Percentiles rank a stretch among this genome's conserved stretches.
Evolutionary conservation across 2,888 invertebrate species (phyloP).

Genomic region (Drosophila paracracens): DNA sequence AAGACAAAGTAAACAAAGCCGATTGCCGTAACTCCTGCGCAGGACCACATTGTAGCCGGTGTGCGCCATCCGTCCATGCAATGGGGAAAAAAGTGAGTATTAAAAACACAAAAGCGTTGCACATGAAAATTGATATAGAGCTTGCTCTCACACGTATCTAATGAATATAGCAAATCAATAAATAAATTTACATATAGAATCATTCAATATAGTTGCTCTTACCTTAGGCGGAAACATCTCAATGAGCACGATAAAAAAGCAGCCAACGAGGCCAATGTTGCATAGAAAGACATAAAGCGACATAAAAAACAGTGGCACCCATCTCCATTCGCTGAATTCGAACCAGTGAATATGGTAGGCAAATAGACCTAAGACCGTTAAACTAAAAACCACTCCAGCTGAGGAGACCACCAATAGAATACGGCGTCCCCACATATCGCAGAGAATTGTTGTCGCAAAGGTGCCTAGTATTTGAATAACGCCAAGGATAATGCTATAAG

Average conservation of each 20-base stretch:
- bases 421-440: slow-evolving; percentile 81
- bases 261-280: slow-evolving; percentile 80
- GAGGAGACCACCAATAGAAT: slow-evolving; percentile 78
- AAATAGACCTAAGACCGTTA: slow-evolving; percentile 72
- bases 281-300: slow-evolving; percentile 79
- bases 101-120: slow-evolving; percentile 73
- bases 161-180: background rate
- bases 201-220: background rate
- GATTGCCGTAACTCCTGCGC: slow-evolving; percentile 52
- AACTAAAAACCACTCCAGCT: slow-evolving; percentile 71
- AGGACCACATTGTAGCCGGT: slow-evolving; percentile 74
- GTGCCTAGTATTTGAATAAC: slow-evolving; percentile 80
- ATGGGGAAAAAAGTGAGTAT: slow-evolving; percentile 79
- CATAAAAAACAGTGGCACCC: slow-evolving; percentile 81
- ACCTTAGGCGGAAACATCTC: slow-evolving; percentile 84
- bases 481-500: slow-evolving; percentile 81
- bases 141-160: slow-evolving; percentile 79
- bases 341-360: slow-evolving; percentile 57
- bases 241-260: slow-evolving; percentile 80
- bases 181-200: background rate
- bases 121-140: slow-evolving; percentile 65
- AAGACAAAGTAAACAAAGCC: slow-evolving; percentile 67
- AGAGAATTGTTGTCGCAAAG: slow-evolving; percentile 71
- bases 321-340: slow-evolving; percentile 65
- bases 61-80: slow-evolving; percentile 65